Conservation (phyloP, 2,888 invertebrate genomes). For the Lasioglossum calceatum region DNA sequence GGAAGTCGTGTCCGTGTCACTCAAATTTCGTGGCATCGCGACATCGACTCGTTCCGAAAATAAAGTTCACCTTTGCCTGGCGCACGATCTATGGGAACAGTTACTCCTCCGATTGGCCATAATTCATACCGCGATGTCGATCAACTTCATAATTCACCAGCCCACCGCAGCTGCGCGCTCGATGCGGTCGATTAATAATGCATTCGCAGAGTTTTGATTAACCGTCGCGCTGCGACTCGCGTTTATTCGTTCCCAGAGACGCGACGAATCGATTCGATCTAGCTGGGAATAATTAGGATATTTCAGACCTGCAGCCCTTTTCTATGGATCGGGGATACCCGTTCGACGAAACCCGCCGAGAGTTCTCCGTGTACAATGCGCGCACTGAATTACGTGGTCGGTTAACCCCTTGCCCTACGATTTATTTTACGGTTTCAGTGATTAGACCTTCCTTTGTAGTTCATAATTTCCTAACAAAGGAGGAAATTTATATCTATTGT, state of each 20-base stretch:
- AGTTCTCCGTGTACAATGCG: too few relatives aligned
- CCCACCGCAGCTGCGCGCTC: conserved; percentile 7
- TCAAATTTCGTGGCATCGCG: not conserved
- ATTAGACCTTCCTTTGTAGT: too few relatives aligned
- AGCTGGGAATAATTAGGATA: not conserved
- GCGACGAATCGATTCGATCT: not conserved
- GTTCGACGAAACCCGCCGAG: too few relatives aligned
- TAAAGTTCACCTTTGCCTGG: conserved; percentile 41
- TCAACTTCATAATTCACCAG: conserved; percentile 46
- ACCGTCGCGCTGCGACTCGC: not conserved
- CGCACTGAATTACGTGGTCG: too few relatives aligned
- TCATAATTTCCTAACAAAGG: too few relatives aligned
- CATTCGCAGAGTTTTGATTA: conserved; percentile 34
- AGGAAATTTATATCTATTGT: too few relatives aligned
- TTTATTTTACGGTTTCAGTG: too few relatives aligned
- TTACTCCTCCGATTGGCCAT: conserved; percentile 17
- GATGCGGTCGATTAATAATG: conserved; percentile 43
- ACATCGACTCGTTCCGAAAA: conserved; percentile 34
- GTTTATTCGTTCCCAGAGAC: not conserved
- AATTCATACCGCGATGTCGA: conserved; percentile 39
- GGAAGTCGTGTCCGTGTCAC: conserved; percentile 1
- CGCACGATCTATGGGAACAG: not conserved
- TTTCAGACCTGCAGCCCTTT: not conserved
- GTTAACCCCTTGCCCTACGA: too few relatives aligned
- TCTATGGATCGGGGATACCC: not conserved